Percentiles rank a stretch among this genome's conserved stretches.
These are phyloP conservation scores for Drymodes brunneopygia DNA, from an alignment of 2,113 vertebrate species.

Conservation along the genomic window DNA sequence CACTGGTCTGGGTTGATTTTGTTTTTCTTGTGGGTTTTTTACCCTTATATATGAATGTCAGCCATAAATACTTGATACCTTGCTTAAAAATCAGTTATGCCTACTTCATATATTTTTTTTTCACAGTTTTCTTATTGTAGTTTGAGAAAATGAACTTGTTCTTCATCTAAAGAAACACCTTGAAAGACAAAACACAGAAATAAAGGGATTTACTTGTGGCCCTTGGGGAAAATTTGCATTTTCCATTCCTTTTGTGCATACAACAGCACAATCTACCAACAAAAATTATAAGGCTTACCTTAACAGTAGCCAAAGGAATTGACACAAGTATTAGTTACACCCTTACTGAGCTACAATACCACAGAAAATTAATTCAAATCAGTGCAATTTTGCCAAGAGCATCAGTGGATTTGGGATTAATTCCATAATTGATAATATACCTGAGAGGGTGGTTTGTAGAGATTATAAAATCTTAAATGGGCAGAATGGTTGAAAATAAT, in stretches of 20 bases:
- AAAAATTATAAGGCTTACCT: background rate
- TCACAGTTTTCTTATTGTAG: background rate
- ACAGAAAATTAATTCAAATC: background rate
- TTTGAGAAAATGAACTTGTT: background rate
- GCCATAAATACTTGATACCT: background rate
- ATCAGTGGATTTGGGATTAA: background rate
- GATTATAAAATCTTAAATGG: background rate
- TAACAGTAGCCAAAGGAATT: background rate
- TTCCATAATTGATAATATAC: background rate
- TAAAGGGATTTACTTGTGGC: background rate
- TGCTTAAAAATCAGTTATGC: background rate
- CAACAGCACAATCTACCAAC: background rate
- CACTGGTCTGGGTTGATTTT: background rate
- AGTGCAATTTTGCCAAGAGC: background rate
- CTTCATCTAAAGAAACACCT: background rate
- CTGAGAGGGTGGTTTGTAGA: background rate
- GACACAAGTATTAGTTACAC: background rate
- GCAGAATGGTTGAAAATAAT: background rate
- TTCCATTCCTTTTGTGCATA: background rate
- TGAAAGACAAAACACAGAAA: background rate
- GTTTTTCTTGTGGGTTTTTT: too few relatives aligned
- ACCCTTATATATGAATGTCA: background rate
- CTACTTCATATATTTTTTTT: rapidly evolving
- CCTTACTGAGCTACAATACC: background rate
- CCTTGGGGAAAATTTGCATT: background rate